Base-by-base conservation (phyloP, 37 sponge, comb jelly and placozoan species). In the Halichondria panicea region DNA sequence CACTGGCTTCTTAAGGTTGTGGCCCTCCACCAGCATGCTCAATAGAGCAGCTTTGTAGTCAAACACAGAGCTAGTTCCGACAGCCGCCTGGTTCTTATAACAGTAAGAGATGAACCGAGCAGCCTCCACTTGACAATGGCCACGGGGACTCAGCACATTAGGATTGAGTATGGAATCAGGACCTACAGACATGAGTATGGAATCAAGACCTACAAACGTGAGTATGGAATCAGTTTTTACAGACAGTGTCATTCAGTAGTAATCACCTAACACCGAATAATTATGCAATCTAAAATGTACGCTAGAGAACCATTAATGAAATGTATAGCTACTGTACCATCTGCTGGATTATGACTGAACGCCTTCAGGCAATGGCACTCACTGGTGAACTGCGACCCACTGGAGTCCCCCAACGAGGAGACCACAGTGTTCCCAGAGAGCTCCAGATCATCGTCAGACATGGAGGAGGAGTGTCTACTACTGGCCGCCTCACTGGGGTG, bases 381-480 rank as follows among this genome's bases (percentile, higher is more conserved):
- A n/a, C n/a, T n/a, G n/a, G n/a, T n/a, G n/a, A n/a, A n/a, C n/a
- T n/a, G n/a, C n/a, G n/a, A n/a, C n/a, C n/a, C n/a, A n/a, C n/a
- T n/a, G n/a, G n/a, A n/a, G n/a, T n/a, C n/a, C n/a, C n/a, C n/a
- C n/a, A n/a, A n/a, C n/a, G n/a, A n/a, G n/a, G n/a, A n/a, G n/a
- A n/a, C n/a, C n/a, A n/a, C n/a, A n/a, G n/a, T n/a, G n/a, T n/a
- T n/a, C n/a, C n/a, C n/a, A n/a, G n/a, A n/a, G n/a, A n/a, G n/a
- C 71, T 80, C 68, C 37, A 66, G 32, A 0, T 77, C 79, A 30
- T 80, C 80, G 22, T 80, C 80, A 61, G 70, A 80, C 25, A 39
- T 44, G 1, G 43, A 40, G 2, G 79, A 78, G 27, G 43, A 32
- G 3, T 21, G 30, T n/a, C n/a, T n/a, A 27, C 58, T 22, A 13